Percentiles rank a stretch among this genome's conserved stretches.
phyloP scores from a whole-genome alignment of 2,888 invertebrate genomes.

The Xanthia togata region DNA sequence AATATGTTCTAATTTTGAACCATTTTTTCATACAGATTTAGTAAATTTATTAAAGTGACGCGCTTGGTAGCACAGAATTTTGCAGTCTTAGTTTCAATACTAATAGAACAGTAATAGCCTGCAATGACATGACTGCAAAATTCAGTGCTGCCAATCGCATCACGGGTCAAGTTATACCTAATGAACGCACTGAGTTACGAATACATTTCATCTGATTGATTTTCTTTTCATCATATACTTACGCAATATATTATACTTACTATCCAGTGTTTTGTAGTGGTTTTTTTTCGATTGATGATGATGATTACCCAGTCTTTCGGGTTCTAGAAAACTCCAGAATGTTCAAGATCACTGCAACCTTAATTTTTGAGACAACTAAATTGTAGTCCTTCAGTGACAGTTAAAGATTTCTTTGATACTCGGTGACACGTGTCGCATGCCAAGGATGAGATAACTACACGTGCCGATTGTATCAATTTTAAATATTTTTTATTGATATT shows the following conservation, averaged over 20 bases:
- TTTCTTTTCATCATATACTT: conserved; percentile 3
- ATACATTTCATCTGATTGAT: neutral
- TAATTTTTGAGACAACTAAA: neutral
- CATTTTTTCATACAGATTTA: neutral
- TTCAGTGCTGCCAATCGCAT: too few species aligned
- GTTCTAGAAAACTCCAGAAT: neutral
- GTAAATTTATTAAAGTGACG: neutral
- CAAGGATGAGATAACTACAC: neutral
- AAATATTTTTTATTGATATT: conserved; percentile 11
- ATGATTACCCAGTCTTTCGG: neutral
- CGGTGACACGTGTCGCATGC: neutral
- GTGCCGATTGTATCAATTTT: conserved; percentile 14
- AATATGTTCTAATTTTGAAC: neutral
- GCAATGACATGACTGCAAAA: too few species aligned
- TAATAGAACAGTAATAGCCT: too few species aligned
- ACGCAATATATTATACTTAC: conserved; percentile 12
- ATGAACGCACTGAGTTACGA: neutral
- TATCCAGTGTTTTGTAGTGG: neutral
- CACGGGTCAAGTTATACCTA: too few species aligned
- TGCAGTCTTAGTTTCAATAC: too few species aligned
- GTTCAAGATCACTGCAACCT: neutral
- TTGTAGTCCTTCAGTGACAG: neutral
- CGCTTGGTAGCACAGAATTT: too few species aligned
- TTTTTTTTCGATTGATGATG: neutral
- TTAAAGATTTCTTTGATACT: conserved; percentile 5